Evolutionary conservation across 2,797 vertebrate genomes (phyloP).

Genomic region (Phalloptychus januarius): DNA sequence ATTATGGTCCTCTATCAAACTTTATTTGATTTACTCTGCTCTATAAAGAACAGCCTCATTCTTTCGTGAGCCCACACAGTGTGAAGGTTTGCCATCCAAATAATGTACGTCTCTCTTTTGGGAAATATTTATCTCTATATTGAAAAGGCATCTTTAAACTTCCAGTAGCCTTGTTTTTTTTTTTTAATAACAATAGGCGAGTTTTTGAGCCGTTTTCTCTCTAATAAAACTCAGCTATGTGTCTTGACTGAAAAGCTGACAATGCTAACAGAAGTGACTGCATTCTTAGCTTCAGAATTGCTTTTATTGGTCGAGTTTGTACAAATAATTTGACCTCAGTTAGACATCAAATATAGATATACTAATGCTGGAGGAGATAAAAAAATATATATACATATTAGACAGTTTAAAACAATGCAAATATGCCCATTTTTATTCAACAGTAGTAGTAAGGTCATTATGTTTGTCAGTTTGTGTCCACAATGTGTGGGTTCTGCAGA

Average conservation of each 20-base stretch:
- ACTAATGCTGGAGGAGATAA: not conserved
- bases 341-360: not conserved
- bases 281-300: not conserved
- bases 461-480: too few relatives aligned
- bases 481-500: too few relatives aligned
- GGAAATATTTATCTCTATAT: conserved; percentile 1
- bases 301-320: not conserved
- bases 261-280: not conserved
- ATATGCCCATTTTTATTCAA: too few relatives aligned
- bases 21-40: conserved; percentile 6
- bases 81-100: not conserved
- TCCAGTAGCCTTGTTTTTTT: not conserved
- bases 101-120: not conserved
- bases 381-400: not conserved
- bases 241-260: not conserved
- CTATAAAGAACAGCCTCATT: not conserved
- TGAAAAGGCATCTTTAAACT: not conserved
- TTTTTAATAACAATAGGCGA: not conserved
- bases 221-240: not conserved
- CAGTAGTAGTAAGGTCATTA: too few relatives aligned
- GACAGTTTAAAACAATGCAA: too few relatives aligned
- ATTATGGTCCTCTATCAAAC: not conserved
- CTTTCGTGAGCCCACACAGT: not conserved
- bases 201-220: not conserved
- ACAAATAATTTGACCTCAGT: not conserved